Evolutionary conservation across 2,888 invertebrate genomes (phyloP).

Genomic region (Hesperia comma): DNA sequence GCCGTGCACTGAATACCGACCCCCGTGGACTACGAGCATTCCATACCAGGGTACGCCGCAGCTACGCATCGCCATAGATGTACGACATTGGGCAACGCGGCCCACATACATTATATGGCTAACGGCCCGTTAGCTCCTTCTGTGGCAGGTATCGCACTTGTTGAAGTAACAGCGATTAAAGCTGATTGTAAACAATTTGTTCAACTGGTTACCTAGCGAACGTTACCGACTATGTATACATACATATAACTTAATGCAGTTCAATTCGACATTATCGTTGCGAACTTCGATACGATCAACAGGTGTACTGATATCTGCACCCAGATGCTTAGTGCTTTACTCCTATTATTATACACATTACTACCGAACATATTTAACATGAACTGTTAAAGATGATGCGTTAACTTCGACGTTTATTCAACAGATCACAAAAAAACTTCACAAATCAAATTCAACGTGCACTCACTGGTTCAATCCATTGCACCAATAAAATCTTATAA

Average conservation of each 20-base stretch:
- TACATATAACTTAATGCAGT: slow-evolving; percentile 15
- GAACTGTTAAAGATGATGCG: not conserved
- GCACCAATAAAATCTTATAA: slow-evolving; percentile 8
- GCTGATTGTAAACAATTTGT: slow-evolving; percentile 10
- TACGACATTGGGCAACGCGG: slow-evolving; percentile 69
- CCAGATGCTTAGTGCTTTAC: slow-evolving; percentile 22
- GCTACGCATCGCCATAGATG: slow-evolving; percentile 65
- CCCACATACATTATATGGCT: slow-evolving; percentile 71
- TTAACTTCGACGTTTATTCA: not conserved
- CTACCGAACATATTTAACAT: not conserved
- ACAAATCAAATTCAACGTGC: slow-evolving; percentile 11
- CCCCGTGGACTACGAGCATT: slow-evolving; percentile 61
- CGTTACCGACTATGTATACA: not conserved
- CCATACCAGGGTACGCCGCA: slow-evolving; percentile 59
- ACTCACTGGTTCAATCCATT: slow-evolving; percentile 10
- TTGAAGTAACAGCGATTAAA: slow-evolving; percentile 41
- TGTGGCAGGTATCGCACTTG: slow-evolving; percentile 52
- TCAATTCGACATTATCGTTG: slow-evolving; percentile 19
- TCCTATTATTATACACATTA: slow-evolving; percentile 11
- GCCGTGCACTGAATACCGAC: slow-evolving; percentile 72
- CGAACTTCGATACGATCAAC: slow-evolving; percentile 46
- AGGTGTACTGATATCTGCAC: slow-evolving; percentile 53
- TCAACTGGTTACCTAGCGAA: slow-evolving; percentile 2
- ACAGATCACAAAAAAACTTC: slow-evolving; percentile 1
- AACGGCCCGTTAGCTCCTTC: slow-evolving; percentile 69